Percentiles rank a stretch among this genome's conserved stretches.
phyloP scores from a whole-genome alignment of 2,888 invertebrate genomes.

The Ligdia adustata region DNA sequence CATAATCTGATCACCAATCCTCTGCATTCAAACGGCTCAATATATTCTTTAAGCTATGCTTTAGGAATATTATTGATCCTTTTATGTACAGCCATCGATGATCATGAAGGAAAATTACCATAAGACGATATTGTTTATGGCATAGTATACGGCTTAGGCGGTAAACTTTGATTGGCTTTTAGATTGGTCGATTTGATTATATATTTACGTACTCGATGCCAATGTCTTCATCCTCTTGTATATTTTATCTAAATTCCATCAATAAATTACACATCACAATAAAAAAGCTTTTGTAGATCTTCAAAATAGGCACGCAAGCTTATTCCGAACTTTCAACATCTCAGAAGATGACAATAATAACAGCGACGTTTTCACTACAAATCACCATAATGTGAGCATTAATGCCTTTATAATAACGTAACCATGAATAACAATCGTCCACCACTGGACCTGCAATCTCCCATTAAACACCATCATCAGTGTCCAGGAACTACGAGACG shows the following conservation, averaged over 20 bases:
- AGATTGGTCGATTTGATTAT: no score
- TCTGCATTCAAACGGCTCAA: conserved; percentile 17
- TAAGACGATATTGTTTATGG: conserved; percentile 12
- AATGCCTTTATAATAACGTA: conserved; percentile 27
- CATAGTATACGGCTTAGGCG: not conserved
- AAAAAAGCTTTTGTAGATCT: no score
- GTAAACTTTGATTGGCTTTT: not conserved
- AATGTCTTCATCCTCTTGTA: no score
- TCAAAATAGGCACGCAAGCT: no score
- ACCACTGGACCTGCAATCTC: conserved; percentile 11
- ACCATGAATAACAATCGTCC: conserved; percentile 19
- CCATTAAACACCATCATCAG: conserved; percentile 29
- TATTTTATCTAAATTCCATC: no score
- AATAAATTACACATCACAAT: no score
- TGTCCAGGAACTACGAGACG: conserved; percentile 30
- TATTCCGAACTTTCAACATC: conserved; percentile 20
- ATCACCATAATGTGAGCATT: conserved; percentile 20
- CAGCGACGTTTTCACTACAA: conserved; percentile 19
- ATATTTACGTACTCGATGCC: no score
- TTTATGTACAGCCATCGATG: conserved; percentile 7
- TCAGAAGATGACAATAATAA: conserved; percentile 17
- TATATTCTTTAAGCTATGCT: conserved; percentile 4
- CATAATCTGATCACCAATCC: conserved; percentile 14
- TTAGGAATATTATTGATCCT: conserved; percentile 3
- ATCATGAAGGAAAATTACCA: conserved; percentile 6